A percentile compares a stretch with the other conserved stretches of the same genome.
Conservation (phyloP, 2,888 invertebrate species). For the Pristionchus arcanus region DNA sequence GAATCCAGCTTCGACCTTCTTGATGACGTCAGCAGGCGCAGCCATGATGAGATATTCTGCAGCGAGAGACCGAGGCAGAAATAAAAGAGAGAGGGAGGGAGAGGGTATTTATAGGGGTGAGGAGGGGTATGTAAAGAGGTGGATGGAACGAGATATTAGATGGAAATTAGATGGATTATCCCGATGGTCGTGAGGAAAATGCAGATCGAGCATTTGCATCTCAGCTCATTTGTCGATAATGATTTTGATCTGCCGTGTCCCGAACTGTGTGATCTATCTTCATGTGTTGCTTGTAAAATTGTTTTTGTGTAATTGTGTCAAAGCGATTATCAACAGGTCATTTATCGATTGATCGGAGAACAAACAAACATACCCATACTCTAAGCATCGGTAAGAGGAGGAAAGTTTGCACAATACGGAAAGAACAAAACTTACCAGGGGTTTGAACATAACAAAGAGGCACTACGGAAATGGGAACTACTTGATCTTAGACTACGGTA, state of each 20-base stretch:
- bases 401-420: neutral
- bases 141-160: neutral
- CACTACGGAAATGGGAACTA: too few relatives aligned
- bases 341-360: neutral
- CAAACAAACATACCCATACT: neutral
- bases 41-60: slow-evolving; percentile 48
- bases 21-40: slow-evolving; percentile 53
- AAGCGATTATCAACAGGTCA: neutral
- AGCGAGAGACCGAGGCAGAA: neutral
- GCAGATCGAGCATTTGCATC: neutral
- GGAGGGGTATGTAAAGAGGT: neutral
- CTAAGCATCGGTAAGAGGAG: neutral
- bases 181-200: neutral
- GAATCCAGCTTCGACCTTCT: slow-evolving; percentile 55
- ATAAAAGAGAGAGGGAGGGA: neutral
- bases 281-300: too few relatives aligned
- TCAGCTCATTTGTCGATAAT: neutral
- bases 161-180: neutral
- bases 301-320: too few relatives aligned
- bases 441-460: too few relatives aligned
- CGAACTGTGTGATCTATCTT: too few relatives aligned
- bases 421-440: neutral
- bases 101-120: slow-evolving; percentile 24
- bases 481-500: too few relatives aligned
- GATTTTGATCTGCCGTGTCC: neutral